Evolutionary conservation across 2,888 invertebrate genomes (phyloP).

Genomic region (Phorcus lineatus): DNA sequence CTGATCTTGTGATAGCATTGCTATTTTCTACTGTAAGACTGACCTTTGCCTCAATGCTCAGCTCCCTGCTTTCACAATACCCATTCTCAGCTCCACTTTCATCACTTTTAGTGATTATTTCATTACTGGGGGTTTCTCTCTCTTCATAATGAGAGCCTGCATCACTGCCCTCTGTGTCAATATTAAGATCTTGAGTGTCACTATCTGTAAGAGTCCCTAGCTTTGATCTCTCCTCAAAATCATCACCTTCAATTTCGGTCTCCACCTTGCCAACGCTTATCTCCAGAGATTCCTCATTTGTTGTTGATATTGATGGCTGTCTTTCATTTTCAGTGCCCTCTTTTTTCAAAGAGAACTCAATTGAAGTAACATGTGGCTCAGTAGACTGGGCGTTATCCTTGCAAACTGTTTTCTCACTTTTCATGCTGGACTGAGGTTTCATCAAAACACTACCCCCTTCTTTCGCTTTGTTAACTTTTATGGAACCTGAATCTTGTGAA

Average conservation of each 20-base stretch:
- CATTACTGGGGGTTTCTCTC: not conserved
- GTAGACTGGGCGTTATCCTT: not conserved
- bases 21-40: not conserved
- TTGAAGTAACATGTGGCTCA: slow-evolving; percentile 12
- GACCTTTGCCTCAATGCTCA: not conserved
- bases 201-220: not conserved
- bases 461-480: not conserved
- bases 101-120: not conserved
- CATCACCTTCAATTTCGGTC: not conserved
- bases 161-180: not conserved
- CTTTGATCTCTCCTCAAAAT: not conserved
- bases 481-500: slow-evolving; percentile 1
- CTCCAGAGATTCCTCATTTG: not conserved
- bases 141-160: not conserved
- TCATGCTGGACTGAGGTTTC: not conserved
- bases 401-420: not conserved
- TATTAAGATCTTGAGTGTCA: not conserved
- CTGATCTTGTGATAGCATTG: not conserved
- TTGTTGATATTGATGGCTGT: not conserved
- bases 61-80: not conserved
- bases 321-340: not conserved
- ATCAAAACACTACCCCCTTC: not conserved
- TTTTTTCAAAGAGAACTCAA: slow-evolving; percentile 3
- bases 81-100: not conserved
- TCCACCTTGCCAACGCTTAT: not conserved